Percentiles rank a stretch among this genome's conserved stretches.
These are phyloP conservation scores for Pseudorasbora parva DNA, from an alignment of 2,113 vertebrate species.

Conservation along the genomic window DNA sequence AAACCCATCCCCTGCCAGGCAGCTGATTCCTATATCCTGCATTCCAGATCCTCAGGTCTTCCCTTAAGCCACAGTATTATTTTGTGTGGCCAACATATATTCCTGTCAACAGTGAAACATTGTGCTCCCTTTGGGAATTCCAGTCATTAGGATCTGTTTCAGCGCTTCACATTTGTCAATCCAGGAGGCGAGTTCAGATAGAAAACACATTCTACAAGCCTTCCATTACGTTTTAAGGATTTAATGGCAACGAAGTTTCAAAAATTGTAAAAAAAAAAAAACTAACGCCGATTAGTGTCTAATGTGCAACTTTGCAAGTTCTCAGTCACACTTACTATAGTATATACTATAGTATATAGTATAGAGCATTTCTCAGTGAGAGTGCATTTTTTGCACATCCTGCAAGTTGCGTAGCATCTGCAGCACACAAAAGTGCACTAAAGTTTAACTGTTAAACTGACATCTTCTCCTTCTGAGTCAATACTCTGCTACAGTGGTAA, in stretches of 20 bases:
- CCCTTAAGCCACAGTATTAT: slow-evolving; percentile 1
- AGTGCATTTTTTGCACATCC: background rate
- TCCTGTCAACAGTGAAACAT: background rate
- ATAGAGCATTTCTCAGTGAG: background rate
- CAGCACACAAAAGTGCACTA: background rate
- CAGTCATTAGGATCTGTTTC: background rate
- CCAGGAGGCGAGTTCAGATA: background rate
- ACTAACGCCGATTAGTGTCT: background rate
- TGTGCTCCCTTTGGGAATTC: background rate
- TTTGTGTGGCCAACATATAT: slow-evolving; percentile 5
- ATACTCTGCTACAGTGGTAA: background rate
- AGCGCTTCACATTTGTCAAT: background rate
- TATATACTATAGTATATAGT: background rate
- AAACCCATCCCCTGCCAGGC: slow-evolving; percentile 7
- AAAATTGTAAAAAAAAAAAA: background rate
- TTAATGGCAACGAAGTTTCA: background rate
- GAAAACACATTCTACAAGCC: background rate
- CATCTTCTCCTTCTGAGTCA: background rate
- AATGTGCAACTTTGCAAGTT: background rate
- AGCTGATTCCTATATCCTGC: slow-evolving; percentile 9
- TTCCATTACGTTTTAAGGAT: background rate
- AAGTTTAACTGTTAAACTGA: background rate
- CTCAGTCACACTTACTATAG: background rate
- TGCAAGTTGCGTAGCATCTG: background rate
- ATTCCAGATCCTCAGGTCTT: slow-evolving; percentile 22